Base-by-base conservation (phyloP, 2,888 invertebrate genomes). In the Drosophila sordidula region DNA sequence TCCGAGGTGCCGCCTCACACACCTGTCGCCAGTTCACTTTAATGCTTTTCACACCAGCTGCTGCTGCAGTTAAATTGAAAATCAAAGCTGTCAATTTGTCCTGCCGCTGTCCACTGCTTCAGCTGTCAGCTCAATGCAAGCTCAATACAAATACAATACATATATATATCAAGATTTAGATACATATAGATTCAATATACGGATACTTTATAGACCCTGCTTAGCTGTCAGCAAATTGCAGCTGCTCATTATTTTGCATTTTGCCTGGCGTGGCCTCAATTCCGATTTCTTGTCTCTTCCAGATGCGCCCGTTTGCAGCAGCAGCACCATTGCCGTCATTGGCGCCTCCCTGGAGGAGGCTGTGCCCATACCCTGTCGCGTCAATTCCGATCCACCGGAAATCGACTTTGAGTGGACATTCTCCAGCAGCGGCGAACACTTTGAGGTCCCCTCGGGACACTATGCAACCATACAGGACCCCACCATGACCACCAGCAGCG, bases 321-420 rank as follows among this genome's bases (percentile, higher is more conserved):
- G 95, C 84, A 93, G 94, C 44, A 95, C 95, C 44, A 94, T 96
- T 32, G 95, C 95, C 87, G 94, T 97, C 55, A 95, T 98, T 63
- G 98, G 97, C 11, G 97, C 96, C 9, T 96, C 97, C 56, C 93
- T 97, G 78, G 97, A 97, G 90, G 98, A 98, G 90, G 94, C 95
- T 3, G 93, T 97, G 69, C 95, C 95, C 70, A 95, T 97, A 64
- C 94, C 95, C n/a, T 97, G 97, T 91, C 96, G 97, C 76, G 97
- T 97, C 65, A 96, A 97, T 29, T 97, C 97, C 32, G 97, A 97
- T 92, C 97, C 97, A 0, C 95, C 95, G 68, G 96, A 96, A 87
- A 96, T 97, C 76, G 95, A 95, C 61, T 97, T 97, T 92, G 95
- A 96, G 84, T 97, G 97, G 97, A 96, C 97, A 89, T 97, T 97